A percentile compares a stretch with the other conserved stretches of the same genome.
phyloP scores from a whole-genome alignment of 2,113 vertebrate genomes.

The Struthio camelus region DNA sequence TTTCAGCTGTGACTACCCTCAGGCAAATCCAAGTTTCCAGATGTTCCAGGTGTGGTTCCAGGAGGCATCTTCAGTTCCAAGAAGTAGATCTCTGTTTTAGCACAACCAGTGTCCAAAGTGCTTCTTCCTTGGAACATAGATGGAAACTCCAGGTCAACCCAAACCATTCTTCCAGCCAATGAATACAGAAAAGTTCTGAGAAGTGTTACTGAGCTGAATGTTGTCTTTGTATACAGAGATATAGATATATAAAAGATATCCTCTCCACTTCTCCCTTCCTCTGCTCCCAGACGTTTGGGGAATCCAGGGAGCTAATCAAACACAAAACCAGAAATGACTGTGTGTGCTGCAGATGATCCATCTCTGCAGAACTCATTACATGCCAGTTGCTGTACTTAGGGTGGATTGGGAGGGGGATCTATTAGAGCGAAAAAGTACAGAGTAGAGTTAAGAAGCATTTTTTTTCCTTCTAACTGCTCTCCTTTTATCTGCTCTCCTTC shows the following conservation, averaged over 20 bases:
- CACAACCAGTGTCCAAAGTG: slow-evolving; percentile 12
- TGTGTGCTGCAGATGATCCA: neutral
- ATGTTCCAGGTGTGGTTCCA: slow-evolving; percentile 55
- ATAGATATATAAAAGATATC: neutral
- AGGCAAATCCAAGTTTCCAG: slow-evolving; percentile 54
- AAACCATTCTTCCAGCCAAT: neutral
- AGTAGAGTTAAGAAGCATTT: slow-evolving; percentile 51
- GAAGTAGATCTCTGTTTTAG: slow-evolving; percentile 23
- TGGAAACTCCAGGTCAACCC: slow-evolving; percentile 33
- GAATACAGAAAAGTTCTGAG: neutral
- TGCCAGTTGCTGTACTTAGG: slow-evolving; percentile 15
- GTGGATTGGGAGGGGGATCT: slow-evolving; percentile 2
- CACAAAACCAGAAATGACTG: neutral
- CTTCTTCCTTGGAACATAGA: slow-evolving; percentile 4
- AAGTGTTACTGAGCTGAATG: neutral
- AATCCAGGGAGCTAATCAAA: neutral
- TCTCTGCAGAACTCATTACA: slow-evolving; percentile 53
- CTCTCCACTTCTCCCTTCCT: neutral
- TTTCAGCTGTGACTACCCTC: neutral
- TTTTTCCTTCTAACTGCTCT: slow-evolving; percentile 41
- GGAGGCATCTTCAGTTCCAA: slow-evolving; percentile 46
- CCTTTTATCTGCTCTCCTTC: slow-evolving; percentile 53
- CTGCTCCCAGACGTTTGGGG: neutral
- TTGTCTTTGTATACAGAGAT: neutral
- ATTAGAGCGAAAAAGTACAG: slow-evolving; percentile 56